Conservation (phyloP, 2,113 vertebrate genomes). For the Caretta caretta region DNA sequence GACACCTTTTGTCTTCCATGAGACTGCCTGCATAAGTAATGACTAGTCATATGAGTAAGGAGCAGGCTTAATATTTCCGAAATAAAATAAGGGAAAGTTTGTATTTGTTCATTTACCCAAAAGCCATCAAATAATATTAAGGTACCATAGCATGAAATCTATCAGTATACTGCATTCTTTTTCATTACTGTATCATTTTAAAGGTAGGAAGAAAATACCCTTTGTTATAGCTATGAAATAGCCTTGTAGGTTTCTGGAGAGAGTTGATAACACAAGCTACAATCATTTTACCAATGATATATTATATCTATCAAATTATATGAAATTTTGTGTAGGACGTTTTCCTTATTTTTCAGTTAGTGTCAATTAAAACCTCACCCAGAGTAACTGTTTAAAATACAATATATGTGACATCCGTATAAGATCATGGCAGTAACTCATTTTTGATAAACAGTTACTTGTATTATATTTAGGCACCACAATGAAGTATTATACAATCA, state of each 20-base stretch:
- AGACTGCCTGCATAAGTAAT: background rate
- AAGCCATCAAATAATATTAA: background rate
- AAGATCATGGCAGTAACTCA: background rate
- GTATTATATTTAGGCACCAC: background rate
- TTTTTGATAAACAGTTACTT: background rate
- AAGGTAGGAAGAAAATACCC: background rate
- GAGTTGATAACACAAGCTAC: background rate
- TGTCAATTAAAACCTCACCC: background rate
- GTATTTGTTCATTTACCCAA: background rate
- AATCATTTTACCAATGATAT: background rate
- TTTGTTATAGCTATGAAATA: background rate
- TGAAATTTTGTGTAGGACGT: background rate
- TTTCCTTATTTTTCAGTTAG: slow-evolving; percentile 1
- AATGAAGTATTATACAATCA: background rate
- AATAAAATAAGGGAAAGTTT: background rate
- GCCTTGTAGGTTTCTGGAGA: background rate
- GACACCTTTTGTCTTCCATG: background rate
- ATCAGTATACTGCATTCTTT: background rate
- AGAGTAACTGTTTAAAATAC: background rate
- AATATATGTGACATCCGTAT: background rate
- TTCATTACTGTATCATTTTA: background rate
- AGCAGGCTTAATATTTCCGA: background rate
- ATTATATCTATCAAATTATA: background rate
- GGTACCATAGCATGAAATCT: background rate
- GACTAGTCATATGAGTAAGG: background rate